Conservation (phyloP, 2,888 invertebrate species). For the Tridacna gigas region DNA sequence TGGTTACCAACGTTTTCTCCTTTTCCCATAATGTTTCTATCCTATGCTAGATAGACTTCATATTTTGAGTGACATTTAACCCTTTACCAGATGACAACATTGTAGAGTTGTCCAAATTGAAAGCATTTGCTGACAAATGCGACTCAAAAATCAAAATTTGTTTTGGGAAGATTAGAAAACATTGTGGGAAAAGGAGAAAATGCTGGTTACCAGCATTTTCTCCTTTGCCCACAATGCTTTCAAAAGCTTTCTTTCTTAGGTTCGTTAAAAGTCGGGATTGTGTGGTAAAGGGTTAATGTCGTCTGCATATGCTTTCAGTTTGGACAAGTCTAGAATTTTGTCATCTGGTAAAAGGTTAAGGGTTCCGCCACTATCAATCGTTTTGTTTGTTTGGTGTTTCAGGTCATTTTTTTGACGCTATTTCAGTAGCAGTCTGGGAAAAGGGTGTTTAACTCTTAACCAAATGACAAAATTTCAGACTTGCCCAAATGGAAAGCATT, state of each 20-base stretch:
- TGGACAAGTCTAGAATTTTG: not conserved
- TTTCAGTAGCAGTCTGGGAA: too few relatives aligned
- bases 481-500: too few relatives aligned
- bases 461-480: too few relatives aligned
- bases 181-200: not conserved
- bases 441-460: too few relatives aligned
- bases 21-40: too few relatives aligned
- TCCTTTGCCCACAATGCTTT: not conserved
- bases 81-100: not conserved
- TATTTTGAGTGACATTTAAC: not conserved
- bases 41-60: too few relatives aligned
- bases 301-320: not conserved
- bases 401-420: too few relatives aligned
- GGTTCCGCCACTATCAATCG: too few relatives aligned
- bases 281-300: not conserved
- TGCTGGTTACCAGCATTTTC: not conserved
- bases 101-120: not conserved
- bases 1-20: too few relatives aligned
- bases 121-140: not conserved
- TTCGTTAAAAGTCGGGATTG: not conserved
- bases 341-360: too few relatives aligned
- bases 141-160: too few relatives aligned
- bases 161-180: not conserved
- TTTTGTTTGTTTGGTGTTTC: too few relatives aligned
- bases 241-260: not conserved